Percentiles rank a stretch among this genome's conserved stretches.
These are phyloP conservation scores for Aegypius monachus DNA, from an alignment of 2,113 vertebrate species.

Conservation along the genomic window DNA sequence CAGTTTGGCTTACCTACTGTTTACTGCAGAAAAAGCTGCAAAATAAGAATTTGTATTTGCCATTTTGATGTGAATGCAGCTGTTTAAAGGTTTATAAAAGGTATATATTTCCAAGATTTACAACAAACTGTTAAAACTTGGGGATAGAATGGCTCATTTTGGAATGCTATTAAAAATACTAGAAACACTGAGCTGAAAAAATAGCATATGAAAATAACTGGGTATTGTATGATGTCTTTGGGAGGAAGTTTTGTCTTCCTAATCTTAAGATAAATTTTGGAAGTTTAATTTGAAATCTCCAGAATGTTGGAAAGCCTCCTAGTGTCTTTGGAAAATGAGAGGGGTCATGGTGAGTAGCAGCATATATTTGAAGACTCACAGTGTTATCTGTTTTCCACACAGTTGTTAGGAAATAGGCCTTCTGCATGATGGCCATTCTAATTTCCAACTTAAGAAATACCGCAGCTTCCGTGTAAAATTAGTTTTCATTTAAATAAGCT, in stretches of 20 bases:
- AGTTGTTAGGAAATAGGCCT: neutral
- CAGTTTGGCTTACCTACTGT: neutral
- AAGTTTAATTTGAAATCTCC: neutral
- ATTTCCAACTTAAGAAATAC: neutral
- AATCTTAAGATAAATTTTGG: neutral
- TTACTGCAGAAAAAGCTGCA: neutral
- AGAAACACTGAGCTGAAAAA: neutral
- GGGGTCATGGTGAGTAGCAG: neutral
- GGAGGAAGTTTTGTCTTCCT: neutral
- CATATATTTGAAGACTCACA: neutral
- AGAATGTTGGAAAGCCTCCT: neutral
- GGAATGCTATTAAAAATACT: neutral
- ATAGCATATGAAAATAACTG: neutral
- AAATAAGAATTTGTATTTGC: neutral
- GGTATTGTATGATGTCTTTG: neutral
- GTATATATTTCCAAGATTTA: neutral
- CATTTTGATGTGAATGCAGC: neutral
- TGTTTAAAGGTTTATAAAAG: neutral
- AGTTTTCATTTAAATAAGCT: neutral
- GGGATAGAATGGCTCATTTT: neutral
- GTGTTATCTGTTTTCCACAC: neutral
- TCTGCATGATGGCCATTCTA: neutral
- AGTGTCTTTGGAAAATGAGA: neutral
- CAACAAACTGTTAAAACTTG: neutral
- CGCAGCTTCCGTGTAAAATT: neutral